A percentile compares a stretch with the other conserved stretches of the same genome.
phyloP scores from a whole-genome alignment of 1,140 invertebrate species.

The Leptoteleia sp. region DNA sequence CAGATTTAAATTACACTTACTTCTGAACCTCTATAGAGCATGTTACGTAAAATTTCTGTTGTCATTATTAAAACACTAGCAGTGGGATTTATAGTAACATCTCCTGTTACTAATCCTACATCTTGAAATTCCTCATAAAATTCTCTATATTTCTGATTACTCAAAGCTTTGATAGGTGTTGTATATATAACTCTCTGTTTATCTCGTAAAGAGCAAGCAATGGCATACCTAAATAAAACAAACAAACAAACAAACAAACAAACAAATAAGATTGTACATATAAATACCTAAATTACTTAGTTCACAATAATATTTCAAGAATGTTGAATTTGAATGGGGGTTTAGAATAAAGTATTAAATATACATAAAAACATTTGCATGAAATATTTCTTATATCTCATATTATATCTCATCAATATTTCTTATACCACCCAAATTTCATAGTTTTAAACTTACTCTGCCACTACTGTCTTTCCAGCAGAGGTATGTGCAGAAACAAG shows the following conservation, averaged over 20 bases:
- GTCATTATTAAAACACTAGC: conserved; percentile 99
- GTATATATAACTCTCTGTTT: conserved; percentile 98
- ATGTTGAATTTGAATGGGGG: too few species aligned
- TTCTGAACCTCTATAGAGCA: conserved; percentile 99
- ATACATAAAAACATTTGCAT: too few species aligned
- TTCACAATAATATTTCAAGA: too few species aligned
- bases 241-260: too few species aligned
- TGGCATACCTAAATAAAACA: conserved; percentile 88
- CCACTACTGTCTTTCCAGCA: conserved; percentile 93
- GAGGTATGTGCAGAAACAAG: conserved; percentile 99
- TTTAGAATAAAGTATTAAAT: too few species aligned
- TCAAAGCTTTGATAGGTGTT: conserved; percentile 99
- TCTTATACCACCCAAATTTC: too few species aligned
- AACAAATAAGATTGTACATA: too few species aligned
- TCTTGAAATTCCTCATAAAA: conserved; percentile 99
- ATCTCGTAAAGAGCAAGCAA: conserved; percentile 86
- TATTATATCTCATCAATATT: too few species aligned
- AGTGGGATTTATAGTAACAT: conserved; percentile 99
- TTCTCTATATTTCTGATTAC: conserved; percentile 99
- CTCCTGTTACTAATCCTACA: conserved; percentile 98
- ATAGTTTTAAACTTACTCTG: conserved; percentile 88
- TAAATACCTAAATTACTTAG: not conserved
- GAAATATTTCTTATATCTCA: too few species aligned
- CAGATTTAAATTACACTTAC: too few species aligned
- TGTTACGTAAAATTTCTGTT: conserved; percentile 99